Evolutionary conservation across 2,797 vertebrate species (phyloP).

Genomic region (Buphagus erythrorhynchus): DNA sequence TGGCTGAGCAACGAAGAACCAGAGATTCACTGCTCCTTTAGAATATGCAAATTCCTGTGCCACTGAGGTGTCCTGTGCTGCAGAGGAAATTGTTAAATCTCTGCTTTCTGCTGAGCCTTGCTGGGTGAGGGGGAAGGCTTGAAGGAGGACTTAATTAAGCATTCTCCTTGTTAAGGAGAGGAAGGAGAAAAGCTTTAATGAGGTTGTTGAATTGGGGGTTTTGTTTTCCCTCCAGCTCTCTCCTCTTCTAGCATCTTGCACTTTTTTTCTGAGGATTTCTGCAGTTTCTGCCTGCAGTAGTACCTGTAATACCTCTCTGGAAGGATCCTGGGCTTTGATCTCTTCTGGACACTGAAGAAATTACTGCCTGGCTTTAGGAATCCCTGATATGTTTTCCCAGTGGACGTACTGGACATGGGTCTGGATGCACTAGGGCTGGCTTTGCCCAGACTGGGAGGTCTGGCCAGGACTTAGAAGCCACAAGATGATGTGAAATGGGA

Average conservation of each 20-base stretch:
- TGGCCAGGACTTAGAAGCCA: background rate
- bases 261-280: background rate
- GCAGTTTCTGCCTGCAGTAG: background rate
- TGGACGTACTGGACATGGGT: fast-evolving
- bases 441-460: background rate
- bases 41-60: background rate
- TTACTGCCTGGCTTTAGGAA: background rate
- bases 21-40: background rate
- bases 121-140: background rate
- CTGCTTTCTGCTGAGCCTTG: background rate
- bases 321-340: background rate
- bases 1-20: background rate
- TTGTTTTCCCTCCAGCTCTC: background rate
- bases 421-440: background rate
- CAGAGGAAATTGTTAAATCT: background rate
- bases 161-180: slow-evolving; percentile 19
- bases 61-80: background rate
- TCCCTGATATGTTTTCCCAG: background rate
- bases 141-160: slow-evolving; percentile 35
- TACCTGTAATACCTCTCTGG: background rate
- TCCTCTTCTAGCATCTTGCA: background rate
- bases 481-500: background rate
- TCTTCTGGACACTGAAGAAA: background rate
- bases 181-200: slow-evolving; percentile 23
- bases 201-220: background rate